phyloP scores from a whole-genome alignment of 1,140 invertebrate genomes.

The Zelostemma sp. region DNA sequence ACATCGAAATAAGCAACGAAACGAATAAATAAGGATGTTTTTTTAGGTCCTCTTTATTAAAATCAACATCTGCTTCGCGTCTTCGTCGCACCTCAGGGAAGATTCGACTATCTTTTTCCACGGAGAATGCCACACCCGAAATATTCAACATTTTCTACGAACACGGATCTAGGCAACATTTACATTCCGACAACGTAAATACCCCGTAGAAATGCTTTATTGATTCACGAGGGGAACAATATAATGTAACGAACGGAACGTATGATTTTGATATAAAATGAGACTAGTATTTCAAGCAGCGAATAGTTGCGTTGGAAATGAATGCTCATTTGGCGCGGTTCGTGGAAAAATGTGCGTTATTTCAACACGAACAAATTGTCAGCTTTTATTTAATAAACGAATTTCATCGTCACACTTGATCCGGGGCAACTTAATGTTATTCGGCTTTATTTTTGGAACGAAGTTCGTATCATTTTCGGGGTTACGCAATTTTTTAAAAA shows the following conservation, averaged over 20 bases:
- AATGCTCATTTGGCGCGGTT: slow-evolving; percentile 33
- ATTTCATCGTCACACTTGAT: slow-evolving; percentile 43
- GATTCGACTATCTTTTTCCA: too few relatives aligned
- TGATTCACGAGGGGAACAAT: too few relatives aligned
- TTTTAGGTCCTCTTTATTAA: too few relatives aligned
- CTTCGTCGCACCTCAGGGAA: too few relatives aligned
- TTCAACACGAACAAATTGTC: slow-evolving; percentile 47
- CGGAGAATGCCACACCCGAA: neutral
- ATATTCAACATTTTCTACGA: neutral
- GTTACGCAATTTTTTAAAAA: too few relatives aligned
- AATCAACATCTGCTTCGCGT: too few relatives aligned
- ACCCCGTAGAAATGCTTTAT: neutral
- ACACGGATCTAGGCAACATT: neutral
- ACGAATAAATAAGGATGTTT: too few relatives aligned
- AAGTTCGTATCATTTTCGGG: too few relatives aligned
- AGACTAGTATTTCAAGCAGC: slow-evolving; percentile 4
- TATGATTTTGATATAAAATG: neutral
- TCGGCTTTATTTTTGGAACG: slow-evolving; percentile 13
- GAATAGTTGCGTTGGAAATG: slow-evolving; percentile 35
- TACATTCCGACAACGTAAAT: neutral
- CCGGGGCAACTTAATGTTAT: slow-evolving; percentile 39
- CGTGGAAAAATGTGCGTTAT: slow-evolving; percentile 42
- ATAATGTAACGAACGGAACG: too few relatives aligned
- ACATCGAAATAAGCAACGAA: too few relatives aligned
- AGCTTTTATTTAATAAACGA: slow-evolving; percentile 42